Base-by-base conservation (phyloP, 2,888 invertebrate species). In the Miltochrista miniata region DNA sequence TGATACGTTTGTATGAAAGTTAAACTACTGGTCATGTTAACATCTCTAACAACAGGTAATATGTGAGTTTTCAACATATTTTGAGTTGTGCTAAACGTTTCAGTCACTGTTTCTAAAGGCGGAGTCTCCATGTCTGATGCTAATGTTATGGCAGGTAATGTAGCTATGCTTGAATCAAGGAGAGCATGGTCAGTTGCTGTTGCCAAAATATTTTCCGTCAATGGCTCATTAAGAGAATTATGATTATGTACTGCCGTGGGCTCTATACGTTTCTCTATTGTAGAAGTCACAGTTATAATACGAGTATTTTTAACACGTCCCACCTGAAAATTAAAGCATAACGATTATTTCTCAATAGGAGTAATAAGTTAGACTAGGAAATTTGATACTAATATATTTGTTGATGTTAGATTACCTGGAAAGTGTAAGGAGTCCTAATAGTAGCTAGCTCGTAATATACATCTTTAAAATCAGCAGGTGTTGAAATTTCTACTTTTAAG, bases 1-100 rank as follows among this genome's bases (percentile, higher is more conserved):
- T 96, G 94, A 84, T 97, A 98, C 0, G 98, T 97, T 88, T 98
- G 98, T 2, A 97, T 95, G 43, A 98, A 92, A 0, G 98, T 98
- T 65, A 96, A 88, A 54, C 94, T 95, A 45, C 93, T 94, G 0
- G 97, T 96, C 63, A 96, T 94, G 54, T 94, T 94, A 12, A 93
- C 94, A 54, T 94, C 94, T 58, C 94, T 93, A 35, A 97, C 93
- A 1, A 98, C 94, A 0, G 98, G 98, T 45, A 98, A 87, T 54
- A 98, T 94, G 77, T 98, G 97, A 0, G 98, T 98, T 84, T 97
- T 97, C 13, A 97, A 87, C 92, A 97, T 95, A 9, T 96, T 93
- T 82, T 98, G 97, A 0, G 97, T 97, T 5, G 98, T 97, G 68
- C 97, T 97, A 86, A 97, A 98, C 2, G 97, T 97, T 86, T 98